Percentiles rank a stretch among this genome's conserved stretches.
Evolutionary conservation across 1,140 invertebrate genomes (phyloP).

Genomic region (Oryzaephilus surinamensis): DNA sequence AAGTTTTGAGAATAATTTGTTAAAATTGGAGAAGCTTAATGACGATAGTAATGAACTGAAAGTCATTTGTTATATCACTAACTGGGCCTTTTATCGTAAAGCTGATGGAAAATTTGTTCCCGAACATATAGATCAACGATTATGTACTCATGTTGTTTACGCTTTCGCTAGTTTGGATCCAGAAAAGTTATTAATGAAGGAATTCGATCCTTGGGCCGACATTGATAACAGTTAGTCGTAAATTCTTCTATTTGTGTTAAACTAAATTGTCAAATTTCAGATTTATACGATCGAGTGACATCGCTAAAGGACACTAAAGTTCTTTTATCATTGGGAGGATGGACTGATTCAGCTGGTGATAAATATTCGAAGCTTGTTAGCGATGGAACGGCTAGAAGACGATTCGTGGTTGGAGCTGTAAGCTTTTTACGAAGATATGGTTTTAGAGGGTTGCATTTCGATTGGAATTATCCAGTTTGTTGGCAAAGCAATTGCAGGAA

Average conservation of each 20-base stretch:
- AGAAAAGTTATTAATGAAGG: slow-evolving; percentile 58
- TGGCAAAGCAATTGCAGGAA: slow-evolving; percentile 83
- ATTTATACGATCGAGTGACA: slow-evolving; percentile 57
- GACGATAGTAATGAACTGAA: too few relatives aligned
- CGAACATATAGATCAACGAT: slow-evolving; percentile 64
- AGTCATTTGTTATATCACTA: slow-evolving; percentile 80
- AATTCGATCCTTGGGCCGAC: slow-evolving; percentile 78
- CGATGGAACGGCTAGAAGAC: slow-evolving; percentile 48
- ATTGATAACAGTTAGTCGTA: slow-evolving; percentile 64
- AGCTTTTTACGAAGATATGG: slow-evolving; percentile 59
- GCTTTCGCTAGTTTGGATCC: slow-evolving; percentile 80
- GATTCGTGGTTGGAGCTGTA: slow-evolving; percentile 55
- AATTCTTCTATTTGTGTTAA: background rate
- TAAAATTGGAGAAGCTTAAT: too few relatives aligned
- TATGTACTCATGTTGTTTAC: slow-evolving; percentile 84
- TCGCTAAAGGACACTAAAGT: slow-evolving; percentile 54
- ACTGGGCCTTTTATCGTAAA: slow-evolving; percentile 78
- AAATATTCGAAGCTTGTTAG: slow-evolving; percentile 72
- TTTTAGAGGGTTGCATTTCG: slow-evolving; percentile 74
- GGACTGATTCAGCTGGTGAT: slow-evolving; percentile 75
- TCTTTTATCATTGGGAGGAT: slow-evolving; percentile 75
- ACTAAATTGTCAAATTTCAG: slow-evolving; percentile 35
- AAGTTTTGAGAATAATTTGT: slow-evolving; percentile 16
- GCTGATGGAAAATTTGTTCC: slow-evolving; percentile 74
- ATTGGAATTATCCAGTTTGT: slow-evolving; percentile 88